Percentiles rank a stretch among this genome's conserved stretches.
phyloP scores from a whole-genome alignment of 2,113 vertebrate genomes.

The Pimephales promelas region DNA sequence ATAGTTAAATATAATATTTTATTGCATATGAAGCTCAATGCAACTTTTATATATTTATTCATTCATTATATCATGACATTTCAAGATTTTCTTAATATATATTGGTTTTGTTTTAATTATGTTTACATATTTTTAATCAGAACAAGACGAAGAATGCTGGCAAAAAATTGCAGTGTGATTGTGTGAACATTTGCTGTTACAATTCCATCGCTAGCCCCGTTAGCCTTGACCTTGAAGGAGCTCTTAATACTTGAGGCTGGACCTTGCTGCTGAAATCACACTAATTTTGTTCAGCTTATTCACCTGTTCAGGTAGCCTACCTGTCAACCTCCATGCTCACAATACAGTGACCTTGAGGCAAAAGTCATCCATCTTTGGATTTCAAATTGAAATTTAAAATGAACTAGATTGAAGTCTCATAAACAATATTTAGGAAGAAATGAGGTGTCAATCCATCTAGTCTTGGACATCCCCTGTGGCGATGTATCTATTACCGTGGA shows the following conservation, averaged over 20 bases:
- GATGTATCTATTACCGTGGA: not conserved
- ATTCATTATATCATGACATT: too few relatives aligned
- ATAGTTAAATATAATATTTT: too few relatives aligned
- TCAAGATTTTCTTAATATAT: not conserved
- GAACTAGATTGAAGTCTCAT: not conserved
- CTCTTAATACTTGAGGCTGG: not conserved
- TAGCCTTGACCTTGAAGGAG: conserved; percentile 6
- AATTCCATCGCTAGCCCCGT: not conserved
- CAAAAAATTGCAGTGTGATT: not conserved
- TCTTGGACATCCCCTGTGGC: not conserved
- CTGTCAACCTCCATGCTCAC: not conserved
- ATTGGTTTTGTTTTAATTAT: not conserved
- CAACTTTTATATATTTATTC: too few relatives aligned
- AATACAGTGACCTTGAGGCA: not conserved
- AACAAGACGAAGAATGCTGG: not conserved
- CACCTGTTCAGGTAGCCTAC: conserved; percentile 6
- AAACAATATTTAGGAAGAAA: not conserved
- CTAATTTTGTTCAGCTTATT: not conserved
- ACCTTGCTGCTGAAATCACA: not conserved
- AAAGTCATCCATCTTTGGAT: not conserved
- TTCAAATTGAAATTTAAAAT: not conserved
- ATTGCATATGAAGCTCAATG: too few relatives aligned
- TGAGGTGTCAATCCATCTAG: not conserved
- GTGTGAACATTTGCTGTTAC: not conserved
- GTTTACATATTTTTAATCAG: not conserved